Evolutionary conservation across 2,113 vertebrate species (phyloP).

Genomic region (Himantopus leucocephalus): DNA sequence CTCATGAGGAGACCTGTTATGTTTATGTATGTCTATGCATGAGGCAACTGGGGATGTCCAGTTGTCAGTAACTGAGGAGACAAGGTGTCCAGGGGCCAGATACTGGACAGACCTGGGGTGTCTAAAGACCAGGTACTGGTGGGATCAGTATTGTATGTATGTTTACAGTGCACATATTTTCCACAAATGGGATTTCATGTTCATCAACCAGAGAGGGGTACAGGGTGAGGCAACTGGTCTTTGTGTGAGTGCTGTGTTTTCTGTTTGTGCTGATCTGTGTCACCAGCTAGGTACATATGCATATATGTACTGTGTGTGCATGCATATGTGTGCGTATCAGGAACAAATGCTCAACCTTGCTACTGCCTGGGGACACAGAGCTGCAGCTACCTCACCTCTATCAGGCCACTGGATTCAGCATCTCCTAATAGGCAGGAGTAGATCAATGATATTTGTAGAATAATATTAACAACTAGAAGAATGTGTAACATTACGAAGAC

Average conservation of each 20-base stretch:
- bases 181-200: neutral
- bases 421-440: neutral
- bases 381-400: neutral
- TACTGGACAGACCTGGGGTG: neutral
- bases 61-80: neutral
- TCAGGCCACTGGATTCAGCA: neutral
- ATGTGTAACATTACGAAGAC: neutral
- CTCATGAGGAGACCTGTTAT: neutral
- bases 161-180: neutral
- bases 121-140: neutral
- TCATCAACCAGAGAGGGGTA: neutral
- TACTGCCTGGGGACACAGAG: neutral
- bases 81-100: neutral
- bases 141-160: neutral
- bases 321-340: no score
- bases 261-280: neutral
- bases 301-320: accelerated
- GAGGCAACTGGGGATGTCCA: neutral
- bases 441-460: neutral
- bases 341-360: neutral
- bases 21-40: neutral
- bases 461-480: neutral
- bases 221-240: neutral
- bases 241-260: neutral
- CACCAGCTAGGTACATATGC: neutral